Evolutionary conservation across 1,140 invertebrate genomes (phyloP), one percentile per base, ranked within the genome.

Genomic region (Neodiprion virginianus): DNA sequence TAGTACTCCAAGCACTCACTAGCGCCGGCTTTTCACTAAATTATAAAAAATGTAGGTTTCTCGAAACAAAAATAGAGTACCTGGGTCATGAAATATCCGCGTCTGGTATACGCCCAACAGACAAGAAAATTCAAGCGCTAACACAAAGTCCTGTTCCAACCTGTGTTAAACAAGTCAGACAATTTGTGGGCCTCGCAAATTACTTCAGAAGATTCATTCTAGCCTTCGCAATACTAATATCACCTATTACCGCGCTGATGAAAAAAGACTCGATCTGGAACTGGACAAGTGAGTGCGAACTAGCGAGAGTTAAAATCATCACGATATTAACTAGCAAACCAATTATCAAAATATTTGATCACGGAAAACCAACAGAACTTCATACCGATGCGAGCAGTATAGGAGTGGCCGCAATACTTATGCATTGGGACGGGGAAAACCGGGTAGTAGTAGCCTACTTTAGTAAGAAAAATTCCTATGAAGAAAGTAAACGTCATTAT

Each of bases 401-500:
- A 1, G 79, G 77, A 1, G 14, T 81, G 1, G 79, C n/a, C 0
- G 78, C 72, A 0, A 72, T 78, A 0, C 14, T 78, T 3, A n/a
- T 76, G 5, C 76, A 76, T 2, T 28, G 28, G 28, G 28, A 76
- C 67, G 72, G 50, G 23, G 12, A 50, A 53, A 50, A 23, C 21
- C 10, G 75, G 1, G 28, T 28, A 76, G 65, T 47, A 53, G 50
- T 61, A 11, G 11, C 53, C 11, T 61, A 61, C n/a, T 61, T 14
- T 17, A 80, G 79, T 68, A 49, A 73, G 40, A 79, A 77, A 28
- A 84, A 80, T 4, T 76, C 78, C 8, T 69, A 68, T 2, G 73
- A 71, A 28, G 79, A 85, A 76, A 21, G 72, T 8, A 71, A 74
- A 23, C 82, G 86, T 79, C 83, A 85, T 77, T 84, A 82, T 0